Evolutionary conservation across 2,797 vertebrate species (phyloP), one percentile per base, ranked within the genome.

Genomic region (Alectoris magna): DNA sequence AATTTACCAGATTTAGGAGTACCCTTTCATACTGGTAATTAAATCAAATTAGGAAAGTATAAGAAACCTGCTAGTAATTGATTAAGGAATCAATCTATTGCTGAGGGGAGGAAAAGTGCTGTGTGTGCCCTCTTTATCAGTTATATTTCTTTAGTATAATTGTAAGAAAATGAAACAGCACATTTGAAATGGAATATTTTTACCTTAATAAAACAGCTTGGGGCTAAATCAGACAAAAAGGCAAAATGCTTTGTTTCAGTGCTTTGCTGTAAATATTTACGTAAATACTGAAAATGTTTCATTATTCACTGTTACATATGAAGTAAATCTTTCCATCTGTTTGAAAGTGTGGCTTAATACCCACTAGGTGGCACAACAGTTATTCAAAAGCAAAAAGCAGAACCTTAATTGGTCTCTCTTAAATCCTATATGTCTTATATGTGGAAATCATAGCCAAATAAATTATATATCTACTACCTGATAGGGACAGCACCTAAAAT

Each of bases 361-460:
- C 92, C 97, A 95, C 95, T 96, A 97, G 97, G 59, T 97, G 97
- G 97, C 94, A 94, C 24, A 93, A 67, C 14, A 89, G 91, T 24
- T 88, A 84, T 78, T 58, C 79, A 83, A 26, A 90, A 91, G 19
- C 39, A 82, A 23, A 94, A 69, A 24, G 34, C 22, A 64, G 76
- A 79, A 68, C 41, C 51, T 51, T 31, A 53, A 79, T 19, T 10
- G 39, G 60, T 21, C 7, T 71, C 16, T 82, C 19, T 62, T 14
- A 64, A 83, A 78, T n/a, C 29, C 23, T 46, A 14, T 7, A n/a
- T 74, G 55, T 41, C 39, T 90, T n/a, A 73, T 8, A 77, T 5
- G 8, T 22, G 24, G 76, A 90, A 93, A 93, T 75, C 16, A 63
- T 26, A 92, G 86, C 10, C 39, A 70, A 86, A 7, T 11, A 79